Conservation (phyloP, 1,140 invertebrate species). For the Asbolus verrucosus region DNA sequence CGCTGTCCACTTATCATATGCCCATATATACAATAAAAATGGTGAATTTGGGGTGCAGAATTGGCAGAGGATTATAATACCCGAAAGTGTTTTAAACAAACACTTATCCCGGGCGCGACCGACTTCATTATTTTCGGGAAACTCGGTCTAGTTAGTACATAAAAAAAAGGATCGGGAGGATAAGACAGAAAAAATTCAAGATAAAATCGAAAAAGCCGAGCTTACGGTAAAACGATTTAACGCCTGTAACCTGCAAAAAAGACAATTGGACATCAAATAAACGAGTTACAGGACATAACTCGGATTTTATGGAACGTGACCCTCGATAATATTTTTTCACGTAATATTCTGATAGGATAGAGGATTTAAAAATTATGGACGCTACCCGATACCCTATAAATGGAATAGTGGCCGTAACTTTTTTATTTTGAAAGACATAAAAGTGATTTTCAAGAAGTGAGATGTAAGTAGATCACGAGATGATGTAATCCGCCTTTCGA, state of each 20-base stretch:
- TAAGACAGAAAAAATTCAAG: no score
- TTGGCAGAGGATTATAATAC: no score
- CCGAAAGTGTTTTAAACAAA: no score
- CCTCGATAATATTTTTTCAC: slow-evolving; percentile 36
- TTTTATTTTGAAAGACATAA: slow-evolving; percentile 15
- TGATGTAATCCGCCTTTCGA: slow-evolving; percentile 20
- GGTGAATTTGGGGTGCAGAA: no score
- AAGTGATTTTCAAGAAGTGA: slow-evolving; percentile 35
- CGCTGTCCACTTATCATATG: no score
- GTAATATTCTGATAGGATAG: slow-evolving; percentile 19
- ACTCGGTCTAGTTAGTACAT: no score
- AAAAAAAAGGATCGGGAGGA: no score
- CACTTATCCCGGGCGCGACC: no score
- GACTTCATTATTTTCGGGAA: no score
- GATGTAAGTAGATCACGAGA: background rate
- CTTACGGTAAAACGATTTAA: slow-evolving; percentile 29
- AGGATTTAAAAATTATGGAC: slow-evolving; percentile 32
- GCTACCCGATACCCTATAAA: slow-evolving; percentile 13
- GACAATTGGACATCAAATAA: slow-evolving; percentile 34
- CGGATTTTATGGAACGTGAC: slow-evolving; percentile 32
- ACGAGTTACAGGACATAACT: slow-evolving; percentile 4
- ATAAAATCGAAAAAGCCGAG: no score
- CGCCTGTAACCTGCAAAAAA: slow-evolving; percentile 12
- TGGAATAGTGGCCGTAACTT: slow-evolving; percentile 16
- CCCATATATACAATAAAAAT: no score